Evolutionary conservation across 2,888 invertebrate species (phyloP).

Genomic region (Stenolophus ochropezus): DNA sequence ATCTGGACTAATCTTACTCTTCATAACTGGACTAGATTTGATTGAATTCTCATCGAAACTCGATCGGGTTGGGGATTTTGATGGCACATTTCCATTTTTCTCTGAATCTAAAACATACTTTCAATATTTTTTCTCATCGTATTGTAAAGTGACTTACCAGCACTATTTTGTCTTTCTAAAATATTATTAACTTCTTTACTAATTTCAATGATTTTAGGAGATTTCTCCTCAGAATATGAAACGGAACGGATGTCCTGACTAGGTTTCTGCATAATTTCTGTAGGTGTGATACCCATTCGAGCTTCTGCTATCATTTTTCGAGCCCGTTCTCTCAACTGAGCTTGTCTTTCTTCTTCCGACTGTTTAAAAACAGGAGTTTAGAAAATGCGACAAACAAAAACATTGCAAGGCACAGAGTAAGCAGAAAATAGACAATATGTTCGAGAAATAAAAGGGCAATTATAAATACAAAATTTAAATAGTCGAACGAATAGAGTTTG

Average conservation of each 20-base stretch:
- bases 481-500: too few relatives aligned
- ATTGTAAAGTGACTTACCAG: constrained; percentile 65
- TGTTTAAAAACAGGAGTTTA: constrained; percentile 4
- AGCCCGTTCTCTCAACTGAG: constrained; percentile 90
- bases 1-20: constrained; percentile 84
- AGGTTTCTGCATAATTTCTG: constrained; percentile 70
- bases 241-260: constrained; percentile 66
- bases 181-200: constrained; percentile 60
- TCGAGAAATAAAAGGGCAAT: background rate
- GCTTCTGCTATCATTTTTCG: constrained; percentile 92
- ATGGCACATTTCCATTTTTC: constrained; percentile 74
- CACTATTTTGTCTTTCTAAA: constrained; percentile 66
- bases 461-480: background rate
- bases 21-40: constrained; percentile 73
- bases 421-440: constrained; percentile 48
- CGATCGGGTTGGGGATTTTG: constrained; percentile 68
- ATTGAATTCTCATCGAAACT: constrained; percentile 67
- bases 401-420: constrained; percentile 39
- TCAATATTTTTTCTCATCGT: too few relatives aligned
- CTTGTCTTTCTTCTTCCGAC: constrained; percentile 91
- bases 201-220: constrained; percentile 20
- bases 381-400: constrained; percentile 23
- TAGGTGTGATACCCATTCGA: constrained; percentile 76
- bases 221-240: constrained; percentile 67
- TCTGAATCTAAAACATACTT: constrained; percentile 66